Evolutionary conservation across 2,888 invertebrate species (phyloP).

Genomic region (Lampropteryx suffumata): DNA sequence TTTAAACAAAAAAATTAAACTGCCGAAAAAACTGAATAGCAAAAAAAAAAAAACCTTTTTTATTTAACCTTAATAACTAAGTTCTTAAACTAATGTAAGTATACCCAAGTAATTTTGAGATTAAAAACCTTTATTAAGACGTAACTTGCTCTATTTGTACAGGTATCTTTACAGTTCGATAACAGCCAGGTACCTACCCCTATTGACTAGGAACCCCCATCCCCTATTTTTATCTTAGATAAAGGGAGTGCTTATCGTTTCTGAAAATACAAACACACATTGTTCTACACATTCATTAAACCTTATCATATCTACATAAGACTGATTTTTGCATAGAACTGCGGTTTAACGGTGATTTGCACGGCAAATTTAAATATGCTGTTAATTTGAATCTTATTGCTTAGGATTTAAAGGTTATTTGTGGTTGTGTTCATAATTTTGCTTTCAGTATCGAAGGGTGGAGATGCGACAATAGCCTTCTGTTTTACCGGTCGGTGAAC

Average conservation of each 20-base stretch:
- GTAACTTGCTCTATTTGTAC: too few relatives aligned
- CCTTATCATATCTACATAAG: constrained; percentile 11
- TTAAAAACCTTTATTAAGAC: too few relatives aligned
- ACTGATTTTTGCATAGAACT: constrained; percentile 1
- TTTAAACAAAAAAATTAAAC: too few relatives aligned
- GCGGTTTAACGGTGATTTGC: neutral
- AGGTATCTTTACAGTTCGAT: constrained; percentile 23
- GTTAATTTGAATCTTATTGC: constrained; percentile 14
- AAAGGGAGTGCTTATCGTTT: constrained; percentile 76
- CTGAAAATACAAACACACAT: too few relatives aligned
- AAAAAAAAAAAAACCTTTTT: too few relatives aligned
- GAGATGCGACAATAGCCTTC: constrained; percentile 74
- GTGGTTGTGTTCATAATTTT: constrained; percentile 34
- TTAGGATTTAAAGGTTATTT: constrained; percentile 31
- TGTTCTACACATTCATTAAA: constrained; percentile 32
- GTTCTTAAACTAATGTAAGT: too few relatives aligned
- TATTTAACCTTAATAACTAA: too few relatives aligned
- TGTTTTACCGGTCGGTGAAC: constrained; percentile 76
- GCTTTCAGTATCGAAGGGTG: constrained; percentile 65
- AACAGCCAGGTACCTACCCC: constrained; percentile 37
- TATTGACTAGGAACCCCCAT: constrained; percentile 44
- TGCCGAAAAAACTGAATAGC: too few relatives aligned
- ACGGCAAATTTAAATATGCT: constrained; percentile 23
- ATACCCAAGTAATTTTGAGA: too few relatives aligned
- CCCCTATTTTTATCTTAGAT: constrained; percentile 78